A percentile compares a stretch with the other conserved stretches of the same genome.
These are phyloP conservation scores for Aspiorhynchus laticeps DNA, from an alignment of 2,113 vertebrate genomes.

Conservation along the genomic window DNA sequence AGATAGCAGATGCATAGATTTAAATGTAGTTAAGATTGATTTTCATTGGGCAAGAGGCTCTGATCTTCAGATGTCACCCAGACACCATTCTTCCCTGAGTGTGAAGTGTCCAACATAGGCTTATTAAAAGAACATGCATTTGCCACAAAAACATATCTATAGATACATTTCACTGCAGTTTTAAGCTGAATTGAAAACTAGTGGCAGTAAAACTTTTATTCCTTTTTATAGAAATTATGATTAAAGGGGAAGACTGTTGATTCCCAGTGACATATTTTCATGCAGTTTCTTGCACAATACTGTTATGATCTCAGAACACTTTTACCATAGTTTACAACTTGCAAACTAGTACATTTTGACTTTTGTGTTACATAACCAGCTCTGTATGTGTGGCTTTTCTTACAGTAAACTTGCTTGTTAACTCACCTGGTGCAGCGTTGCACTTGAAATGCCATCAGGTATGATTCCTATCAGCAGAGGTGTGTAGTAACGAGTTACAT, in stretches of 20 bases:
- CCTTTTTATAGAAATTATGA: not conserved
- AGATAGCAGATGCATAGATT: not conserved
- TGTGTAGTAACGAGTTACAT: too few relatives aligned
- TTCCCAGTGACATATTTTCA: not conserved
- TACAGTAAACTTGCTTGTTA: not conserved
- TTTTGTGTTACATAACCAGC: not conserved
- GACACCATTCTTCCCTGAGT: not conserved
- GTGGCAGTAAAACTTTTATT: not conserved
- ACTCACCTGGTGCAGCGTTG: not conserved
- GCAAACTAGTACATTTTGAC: not conserved
- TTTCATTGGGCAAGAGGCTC: not conserved
- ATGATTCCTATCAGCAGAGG: not conserved
- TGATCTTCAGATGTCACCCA: not conserved
- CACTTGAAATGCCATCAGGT: not conserved
- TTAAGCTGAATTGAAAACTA: too few relatives aligned
- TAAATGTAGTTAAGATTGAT: slow-evolving; percentile 15
- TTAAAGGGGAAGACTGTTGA: not conserved
- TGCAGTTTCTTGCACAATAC: not conserved
- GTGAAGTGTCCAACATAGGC: not conserved
- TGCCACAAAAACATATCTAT: not conserved
- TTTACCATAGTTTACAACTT: not conserved
- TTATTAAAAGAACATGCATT: not conserved
- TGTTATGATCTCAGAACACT: not conserved
- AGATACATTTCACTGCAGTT: too few relatives aligned
- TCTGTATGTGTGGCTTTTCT: not conserved